A percentile compares a stretch with the other conserved stretches of the same genome.
Evolutionary conservation across 2,888 invertebrate genomes (phyloP).

Genomic region (Trachelus tabidus): DNA sequence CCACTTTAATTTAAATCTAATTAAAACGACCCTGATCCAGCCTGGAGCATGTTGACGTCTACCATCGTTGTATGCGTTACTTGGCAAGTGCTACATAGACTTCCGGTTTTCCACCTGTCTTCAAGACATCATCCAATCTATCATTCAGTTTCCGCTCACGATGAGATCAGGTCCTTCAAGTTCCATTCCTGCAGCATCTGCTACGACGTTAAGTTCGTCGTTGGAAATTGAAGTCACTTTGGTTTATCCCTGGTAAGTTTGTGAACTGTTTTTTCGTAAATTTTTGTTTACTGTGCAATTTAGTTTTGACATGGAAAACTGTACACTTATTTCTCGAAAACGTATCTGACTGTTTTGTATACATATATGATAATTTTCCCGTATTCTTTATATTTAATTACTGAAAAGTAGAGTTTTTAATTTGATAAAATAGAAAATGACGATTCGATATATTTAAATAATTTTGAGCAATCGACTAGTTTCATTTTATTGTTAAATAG

Average conservation of each 20-base stretch:
- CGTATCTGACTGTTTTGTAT: not conserved
- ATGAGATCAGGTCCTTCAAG: not conserved
- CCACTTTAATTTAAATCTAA: constrained; percentile 6
- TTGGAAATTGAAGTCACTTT: not conserved
- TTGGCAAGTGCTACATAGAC: constrained; percentile 28
- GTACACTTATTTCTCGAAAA: not conserved
- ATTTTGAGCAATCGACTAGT: not conserved
- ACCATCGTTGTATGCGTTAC: constrained; percentile 24
- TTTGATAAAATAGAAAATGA: not conserved
- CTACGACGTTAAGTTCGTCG: constrained; percentile 19
- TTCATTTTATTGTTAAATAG: not conserved
- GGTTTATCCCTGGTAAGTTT: not conserved
- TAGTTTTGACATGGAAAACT: not conserved
- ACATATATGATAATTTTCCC: not conserved
- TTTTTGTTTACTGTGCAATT: not conserved
- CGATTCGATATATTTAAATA: not conserved
- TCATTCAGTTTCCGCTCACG: constrained; percentile 11
- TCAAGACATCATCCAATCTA: constrained; percentile 23
- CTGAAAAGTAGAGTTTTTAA: not conserved
- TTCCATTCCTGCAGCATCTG: constrained; percentile 20
- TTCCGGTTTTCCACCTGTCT: constrained; percentile 37
- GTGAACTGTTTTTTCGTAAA: not conserved
- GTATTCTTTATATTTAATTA: not conserved
- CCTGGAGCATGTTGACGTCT: constrained; percentile 14
- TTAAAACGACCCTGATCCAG: constrained; percentile 14